Evolutionary conservation across 1,140 invertebrate genomes (phyloP).

Genomic region (Rhyzopertha dominica): DNA sequence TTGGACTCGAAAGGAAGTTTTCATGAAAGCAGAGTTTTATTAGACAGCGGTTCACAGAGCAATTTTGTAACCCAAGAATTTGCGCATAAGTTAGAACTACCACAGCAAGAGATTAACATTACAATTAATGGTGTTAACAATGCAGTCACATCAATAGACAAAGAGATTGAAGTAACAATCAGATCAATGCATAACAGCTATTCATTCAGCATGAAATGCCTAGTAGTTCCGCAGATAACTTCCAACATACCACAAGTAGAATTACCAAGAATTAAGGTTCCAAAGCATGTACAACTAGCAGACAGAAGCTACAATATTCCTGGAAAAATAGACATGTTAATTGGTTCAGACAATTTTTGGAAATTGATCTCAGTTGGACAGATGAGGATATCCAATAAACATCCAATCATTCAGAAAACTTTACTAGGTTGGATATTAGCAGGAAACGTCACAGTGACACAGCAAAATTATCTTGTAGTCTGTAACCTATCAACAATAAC

Average conservation of each 20-base stretch:
- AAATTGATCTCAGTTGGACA: constrained; percentile 5
- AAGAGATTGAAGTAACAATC: not conserved
- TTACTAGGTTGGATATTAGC: constrained; percentile 19
- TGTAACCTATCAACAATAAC: constrained; percentile 26
- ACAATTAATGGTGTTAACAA: not conserved
- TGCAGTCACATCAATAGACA: not conserved
- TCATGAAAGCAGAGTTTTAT: not conserved
- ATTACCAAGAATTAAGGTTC: not conserved
- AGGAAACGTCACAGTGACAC: constrained; percentile 17
- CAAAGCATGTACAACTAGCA: constrained; percentile 2
- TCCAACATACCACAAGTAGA: not conserved
- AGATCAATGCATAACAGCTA: constrained; percentile 2
- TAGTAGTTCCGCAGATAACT: constrained; percentile 2
- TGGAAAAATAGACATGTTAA: not conserved
- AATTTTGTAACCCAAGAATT: constrained; percentile 8
- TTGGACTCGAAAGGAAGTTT: not conserved
- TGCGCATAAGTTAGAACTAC: not conserved
- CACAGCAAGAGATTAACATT: not conserved
- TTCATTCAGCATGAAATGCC: not conserved
- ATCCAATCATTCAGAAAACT: constrained; percentile 18
- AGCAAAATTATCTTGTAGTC: constrained; percentile 35
- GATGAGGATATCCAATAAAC: not conserved
- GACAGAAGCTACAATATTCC: not conserved
- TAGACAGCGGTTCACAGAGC: not conserved
- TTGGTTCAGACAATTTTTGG: not conserved